Conservation (phyloP, 2,888 invertebrate species). For the Capitulum mitella region DNA sequence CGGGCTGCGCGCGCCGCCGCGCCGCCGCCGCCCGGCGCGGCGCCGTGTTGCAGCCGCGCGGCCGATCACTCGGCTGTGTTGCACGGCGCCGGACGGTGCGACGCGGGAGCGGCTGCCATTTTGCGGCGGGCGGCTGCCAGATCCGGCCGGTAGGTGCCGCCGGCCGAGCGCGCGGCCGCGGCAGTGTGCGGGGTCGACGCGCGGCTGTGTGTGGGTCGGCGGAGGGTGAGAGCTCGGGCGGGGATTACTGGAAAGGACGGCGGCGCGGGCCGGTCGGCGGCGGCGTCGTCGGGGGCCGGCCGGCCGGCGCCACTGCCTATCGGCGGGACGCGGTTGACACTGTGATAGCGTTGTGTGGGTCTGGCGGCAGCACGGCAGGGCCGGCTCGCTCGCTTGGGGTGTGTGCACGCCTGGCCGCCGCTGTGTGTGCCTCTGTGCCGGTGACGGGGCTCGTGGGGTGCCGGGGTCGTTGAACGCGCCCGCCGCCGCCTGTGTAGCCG, state of each 20-base stretch:
- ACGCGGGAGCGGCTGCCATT: background rate
- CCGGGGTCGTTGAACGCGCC: background rate
- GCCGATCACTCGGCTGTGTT: background rate
- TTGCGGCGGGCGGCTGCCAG: background rate
- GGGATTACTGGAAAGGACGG: background rate
- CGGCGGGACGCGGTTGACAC: background rate
- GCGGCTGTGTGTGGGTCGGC: background rate
- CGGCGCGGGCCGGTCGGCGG: background rate
- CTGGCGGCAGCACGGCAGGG: background rate
- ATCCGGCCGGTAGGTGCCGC: background rate
- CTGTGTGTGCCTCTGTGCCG: background rate
- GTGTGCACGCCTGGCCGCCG: background rate
- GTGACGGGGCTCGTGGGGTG: background rate
- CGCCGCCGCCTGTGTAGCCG: background rate
- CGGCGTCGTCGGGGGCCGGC: background rate
- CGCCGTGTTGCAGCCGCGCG: constrained; percentile 10
- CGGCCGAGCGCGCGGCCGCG: background rate
- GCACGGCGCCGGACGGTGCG: background rate
- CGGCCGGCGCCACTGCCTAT: background rate
- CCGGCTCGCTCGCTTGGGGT: background rate
- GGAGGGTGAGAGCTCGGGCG: background rate
- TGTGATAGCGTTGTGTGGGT: background rate
- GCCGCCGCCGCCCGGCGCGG: background rate
- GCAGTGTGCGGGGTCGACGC: background rate
- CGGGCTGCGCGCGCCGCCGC: constrained; percentile 24